Conservation (phyloP, 2,888 invertebrate genomes). For the Chalcosyrphus nemorum region DNA sequence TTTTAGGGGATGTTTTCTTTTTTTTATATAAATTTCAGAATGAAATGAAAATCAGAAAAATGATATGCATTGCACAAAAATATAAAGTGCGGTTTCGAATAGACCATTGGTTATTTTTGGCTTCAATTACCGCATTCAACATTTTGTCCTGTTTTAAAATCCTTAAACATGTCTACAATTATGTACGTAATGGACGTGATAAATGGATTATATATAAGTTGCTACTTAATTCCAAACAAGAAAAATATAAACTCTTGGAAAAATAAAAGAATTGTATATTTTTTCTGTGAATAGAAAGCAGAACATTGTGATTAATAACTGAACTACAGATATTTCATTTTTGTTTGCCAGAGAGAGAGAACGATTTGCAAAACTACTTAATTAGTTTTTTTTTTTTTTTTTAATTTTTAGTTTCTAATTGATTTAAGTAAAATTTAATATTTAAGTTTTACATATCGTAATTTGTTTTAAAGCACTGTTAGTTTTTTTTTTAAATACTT, state of each 20-base stretch:
- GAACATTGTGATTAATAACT: conserved; percentile 58
- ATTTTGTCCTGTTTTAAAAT: conserved; percentile 30
- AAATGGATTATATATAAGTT: not conserved
- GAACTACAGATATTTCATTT: conserved; percentile 57
- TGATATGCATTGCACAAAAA: not conserved
- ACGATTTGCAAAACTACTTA: conserved; percentile 55
- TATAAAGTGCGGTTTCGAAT: not conserved
- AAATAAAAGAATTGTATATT: conserved; percentile 11
- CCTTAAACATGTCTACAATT: not conserved
- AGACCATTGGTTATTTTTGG: not conserved
- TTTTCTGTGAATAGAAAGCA: conserved; percentile 65
- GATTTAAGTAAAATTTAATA: too few relatives aligned
- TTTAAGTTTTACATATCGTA: conserved; percentile 15
- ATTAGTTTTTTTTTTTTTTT: too few relatives aligned
- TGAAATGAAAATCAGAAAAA: not conserved
- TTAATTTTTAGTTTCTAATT: too few relatives aligned
- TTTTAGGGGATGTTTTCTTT: not conserved
- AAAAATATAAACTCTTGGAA: conserved; percentile 33
- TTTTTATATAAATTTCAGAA: not conserved
- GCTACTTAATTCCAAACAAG: conserved; percentile 3
- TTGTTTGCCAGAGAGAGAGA: not conserved
- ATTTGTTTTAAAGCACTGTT: not conserved
- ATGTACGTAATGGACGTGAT: not conserved
- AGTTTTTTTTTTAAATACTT: conserved; percentile 28
- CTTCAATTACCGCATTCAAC: conserved; percentile 44